Conservation (phyloP, 2,113 vertebrate genomes). For the Malurus elegans region DNA sequence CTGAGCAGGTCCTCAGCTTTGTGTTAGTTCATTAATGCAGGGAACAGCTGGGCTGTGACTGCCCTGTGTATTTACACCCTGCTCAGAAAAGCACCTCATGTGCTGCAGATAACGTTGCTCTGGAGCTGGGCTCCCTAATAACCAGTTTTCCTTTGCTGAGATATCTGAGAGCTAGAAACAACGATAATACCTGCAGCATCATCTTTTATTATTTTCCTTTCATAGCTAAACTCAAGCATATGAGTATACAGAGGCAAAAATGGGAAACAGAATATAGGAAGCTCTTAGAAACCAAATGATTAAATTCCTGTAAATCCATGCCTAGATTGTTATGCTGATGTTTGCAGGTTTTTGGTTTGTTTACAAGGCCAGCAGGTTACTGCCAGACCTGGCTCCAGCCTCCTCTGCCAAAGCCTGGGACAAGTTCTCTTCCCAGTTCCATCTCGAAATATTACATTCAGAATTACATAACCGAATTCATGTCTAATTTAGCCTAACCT, state of each 20-base stretch:
- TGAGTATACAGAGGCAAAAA: neutral
- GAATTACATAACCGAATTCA: neutral
- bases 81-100: neutral
- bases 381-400: neutral
- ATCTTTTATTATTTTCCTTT: constrained; percentile 1
- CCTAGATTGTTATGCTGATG: neutral
- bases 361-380: neutral
- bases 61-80: neutral
- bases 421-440: neutral
- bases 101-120: neutral
- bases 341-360: neutral
- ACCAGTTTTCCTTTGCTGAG: neutral
- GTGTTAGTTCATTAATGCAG: neutral
- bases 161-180: constrained; percentile 13
- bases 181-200: neutral
- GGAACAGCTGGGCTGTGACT: neutral
- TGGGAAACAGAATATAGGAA: neutral
- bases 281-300: neutral
- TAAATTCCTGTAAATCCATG: neutral
- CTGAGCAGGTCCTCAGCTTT: neutral
- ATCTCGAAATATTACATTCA: neutral
- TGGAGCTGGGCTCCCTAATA: neutral
- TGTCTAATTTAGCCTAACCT: constrained; percentile 9
- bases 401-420: neutral
- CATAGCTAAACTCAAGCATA: neutral